Evolutionary conservation across 1,140 invertebrate genomes (phyloP).

Genomic region (Anoplolepis gracilipes): DNA sequence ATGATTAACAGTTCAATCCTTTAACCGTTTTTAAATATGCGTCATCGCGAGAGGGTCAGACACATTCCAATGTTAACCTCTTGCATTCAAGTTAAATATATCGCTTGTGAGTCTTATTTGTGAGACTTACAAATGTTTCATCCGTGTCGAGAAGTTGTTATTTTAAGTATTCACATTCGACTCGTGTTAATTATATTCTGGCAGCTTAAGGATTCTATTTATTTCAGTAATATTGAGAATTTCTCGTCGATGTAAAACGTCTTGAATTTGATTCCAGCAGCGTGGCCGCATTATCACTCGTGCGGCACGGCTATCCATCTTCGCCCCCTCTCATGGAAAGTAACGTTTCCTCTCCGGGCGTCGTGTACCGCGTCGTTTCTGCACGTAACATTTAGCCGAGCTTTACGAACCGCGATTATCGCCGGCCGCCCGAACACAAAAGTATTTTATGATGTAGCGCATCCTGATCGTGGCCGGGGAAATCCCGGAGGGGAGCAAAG

Average conservation of each 20-base stretch:
- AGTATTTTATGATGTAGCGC: conserved; percentile 72
- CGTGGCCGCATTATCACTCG: conserved; percentile 42
- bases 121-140: neutral
- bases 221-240: neutral
- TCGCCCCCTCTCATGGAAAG: conserved; percentile 40
- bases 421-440: conserved; percentile 68
- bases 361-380: conserved; percentile 49
- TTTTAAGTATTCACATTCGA: neutral
- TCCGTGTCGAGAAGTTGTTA: neutral
- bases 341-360: conserved; percentile 49
- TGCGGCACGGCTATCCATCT: conserved; percentile 41
- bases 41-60: neutral
- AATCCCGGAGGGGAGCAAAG: neutral
- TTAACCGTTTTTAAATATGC: conserved; percentile 31
- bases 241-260: neutral
- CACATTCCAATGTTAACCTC: neutral
- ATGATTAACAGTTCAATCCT: conserved; percentile 55
- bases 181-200: neutral
- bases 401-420: conserved; percentile 71
- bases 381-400: conserved; percentile 66
- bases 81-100: neutral
- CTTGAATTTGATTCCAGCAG: conserved; percentile 34
- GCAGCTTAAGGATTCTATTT: conserved; percentile 9
- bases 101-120: neutral
- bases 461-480: conserved; percentile 53